phyloP scores from a whole-genome alignment of 1,140 invertebrate genomes.

The Adelges cooleyi region DNA sequence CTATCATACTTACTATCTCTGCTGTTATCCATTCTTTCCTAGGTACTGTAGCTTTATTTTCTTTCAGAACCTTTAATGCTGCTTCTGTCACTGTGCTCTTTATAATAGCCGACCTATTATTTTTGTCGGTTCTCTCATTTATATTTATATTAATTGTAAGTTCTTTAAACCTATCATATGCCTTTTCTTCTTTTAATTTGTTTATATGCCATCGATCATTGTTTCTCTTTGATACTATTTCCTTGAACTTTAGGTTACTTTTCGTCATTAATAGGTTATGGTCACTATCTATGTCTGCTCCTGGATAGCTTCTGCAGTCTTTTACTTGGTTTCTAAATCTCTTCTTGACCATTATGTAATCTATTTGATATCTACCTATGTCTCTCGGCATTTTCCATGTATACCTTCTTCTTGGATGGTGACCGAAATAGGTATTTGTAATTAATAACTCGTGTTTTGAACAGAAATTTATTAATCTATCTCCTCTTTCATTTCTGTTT shows the following conservation, averaged over 20 bases:
- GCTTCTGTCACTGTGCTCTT: background rate
- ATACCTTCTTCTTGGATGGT: background rate
- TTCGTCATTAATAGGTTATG: conserved; percentile 35
- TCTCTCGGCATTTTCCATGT: background rate
- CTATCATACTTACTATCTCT: conserved; percentile 16
- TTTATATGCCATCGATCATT: conserved; percentile 12
- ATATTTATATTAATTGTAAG: background rate
- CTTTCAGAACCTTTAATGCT: background rate
- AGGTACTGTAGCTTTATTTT: background rate
- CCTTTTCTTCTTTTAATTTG: conserved; percentile 6
- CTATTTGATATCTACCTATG: background rate
- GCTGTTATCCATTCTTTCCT: background rate
- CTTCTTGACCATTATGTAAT: conserved; percentile 28
- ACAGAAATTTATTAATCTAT: conserved; percentile 37
- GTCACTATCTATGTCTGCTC: conserved; percentile 33
- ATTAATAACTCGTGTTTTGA: conserved; percentile 23
- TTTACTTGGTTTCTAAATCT: conserved; percentile 35
- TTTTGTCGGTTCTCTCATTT: background rate
- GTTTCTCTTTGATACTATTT: background rate
- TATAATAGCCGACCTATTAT: background rate
- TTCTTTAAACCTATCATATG: conserved; percentile 1
- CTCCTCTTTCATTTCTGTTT: conserved; percentile 35
- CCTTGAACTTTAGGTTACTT: conserved; percentile 25
- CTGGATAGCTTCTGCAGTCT: conserved; percentile 34
- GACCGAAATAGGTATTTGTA: background rate